A percentile compares a stretch with the other conserved stretches of the same genome.
phyloP scores from a whole-genome alignment of 1,140 invertebrate genomes.

The Zaprionus vittiger region DNA sequence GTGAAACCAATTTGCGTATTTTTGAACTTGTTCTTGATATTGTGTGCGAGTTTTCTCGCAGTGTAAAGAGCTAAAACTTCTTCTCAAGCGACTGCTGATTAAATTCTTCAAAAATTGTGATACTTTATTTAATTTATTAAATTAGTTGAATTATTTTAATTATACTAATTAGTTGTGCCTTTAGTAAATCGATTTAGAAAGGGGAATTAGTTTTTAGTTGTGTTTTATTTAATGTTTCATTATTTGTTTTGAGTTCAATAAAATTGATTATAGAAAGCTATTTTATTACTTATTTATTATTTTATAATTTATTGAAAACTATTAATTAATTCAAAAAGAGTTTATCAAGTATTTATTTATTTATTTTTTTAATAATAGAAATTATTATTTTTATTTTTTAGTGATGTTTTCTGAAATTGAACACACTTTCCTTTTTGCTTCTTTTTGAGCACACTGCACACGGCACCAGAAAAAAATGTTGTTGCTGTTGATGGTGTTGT shows the following conservation, averaged over 20 bases:
- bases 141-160: background rate
- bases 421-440: background rate
- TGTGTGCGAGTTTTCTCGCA: constrained; percentile 16
- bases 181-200: background rate
- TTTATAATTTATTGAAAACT: background rate
- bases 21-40: constrained; percentile 23
- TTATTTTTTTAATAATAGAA: background rate
- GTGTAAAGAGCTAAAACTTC: constrained; percentile 11
- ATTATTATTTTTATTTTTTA: background rate
- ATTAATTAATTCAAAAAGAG: background rate
- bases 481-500: background rate
- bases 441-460: constrained; percentile 14
- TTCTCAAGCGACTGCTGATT: background rate
- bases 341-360: background rate
- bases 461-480: constrained; percentile 14
- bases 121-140: background rate
- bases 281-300: background rate
- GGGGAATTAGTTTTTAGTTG: background rate
- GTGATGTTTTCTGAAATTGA: background rate
- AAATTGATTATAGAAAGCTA: background rate
- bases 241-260: background rate
- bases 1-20: constrained; percentile 10
- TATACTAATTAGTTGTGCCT: background rate
- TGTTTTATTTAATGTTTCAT: background rate
- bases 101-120: constrained; percentile 1